Conservation (phyloP, 2,888 invertebrate genomes). For the Chelonus formosanus region DNA sequence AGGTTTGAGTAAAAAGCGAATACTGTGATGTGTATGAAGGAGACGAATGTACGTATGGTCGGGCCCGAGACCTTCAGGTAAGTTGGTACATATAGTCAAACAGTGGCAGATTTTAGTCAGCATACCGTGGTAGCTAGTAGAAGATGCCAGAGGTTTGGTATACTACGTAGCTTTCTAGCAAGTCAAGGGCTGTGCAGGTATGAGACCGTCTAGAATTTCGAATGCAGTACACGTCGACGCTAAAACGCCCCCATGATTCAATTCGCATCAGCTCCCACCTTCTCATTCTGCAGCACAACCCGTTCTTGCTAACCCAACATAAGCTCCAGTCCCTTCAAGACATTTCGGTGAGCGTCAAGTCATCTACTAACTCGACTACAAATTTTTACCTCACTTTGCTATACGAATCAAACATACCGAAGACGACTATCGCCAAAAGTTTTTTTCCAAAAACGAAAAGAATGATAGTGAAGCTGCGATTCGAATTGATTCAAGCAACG, state of each 20-base stretch:
- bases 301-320: conserved; percentile 33
- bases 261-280: conserved; percentile 58
- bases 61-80: conserved; percentile 10
- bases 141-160: conserved; percentile 35
- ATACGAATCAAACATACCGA: conserved; percentile 22
- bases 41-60: conserved; percentile 39
- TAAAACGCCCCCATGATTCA: conserved; percentile 65
- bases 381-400: conserved; percentile 10
- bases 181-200: conserved; percentile 15
- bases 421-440: background rate
- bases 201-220: conserved; percentile 49
- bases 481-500: conserved; percentile 46
- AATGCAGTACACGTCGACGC: conserved; percentile 61
- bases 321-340: conserved; percentile 7
- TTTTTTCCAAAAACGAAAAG: conserved; percentile 9
- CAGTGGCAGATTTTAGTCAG: background rate
- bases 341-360: conserved; percentile 11
- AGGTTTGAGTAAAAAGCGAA: conserved; percentile 14
- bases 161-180: conserved; percentile 29
- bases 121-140: background rate
- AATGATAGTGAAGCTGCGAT: conserved; percentile 34
- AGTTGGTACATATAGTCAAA: background rate
- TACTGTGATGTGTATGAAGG: conserved; percentile 43
- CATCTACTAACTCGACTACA: conserved; percentile 12
- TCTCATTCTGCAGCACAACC: conserved; percentile 18